Percentiles rank a stretch among this genome's conserved stretches.
Conservation (phyloP, 2,797 vertebrate genomes). For the Hybognathus amarus region DNA sequence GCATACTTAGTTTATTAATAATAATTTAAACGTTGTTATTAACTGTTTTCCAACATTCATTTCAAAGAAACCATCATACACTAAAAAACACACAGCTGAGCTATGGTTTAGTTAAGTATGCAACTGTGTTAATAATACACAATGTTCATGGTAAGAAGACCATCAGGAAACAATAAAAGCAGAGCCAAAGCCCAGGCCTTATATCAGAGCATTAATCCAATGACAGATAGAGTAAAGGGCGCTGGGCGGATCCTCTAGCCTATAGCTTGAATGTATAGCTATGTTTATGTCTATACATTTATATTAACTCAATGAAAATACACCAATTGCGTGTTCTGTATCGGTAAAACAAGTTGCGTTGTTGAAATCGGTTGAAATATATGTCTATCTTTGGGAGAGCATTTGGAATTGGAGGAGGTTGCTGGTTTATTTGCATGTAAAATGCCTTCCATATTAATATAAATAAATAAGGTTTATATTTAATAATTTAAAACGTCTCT, state of each 20-base stretch:
- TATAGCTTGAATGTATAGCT: not conserved
- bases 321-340: not conserved
- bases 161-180: conserved; percentile 5
- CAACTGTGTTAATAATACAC: not conserved
- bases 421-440: not conserved
- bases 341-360: not conserved
- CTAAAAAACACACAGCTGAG: not conserved
- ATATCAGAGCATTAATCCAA: not conserved
- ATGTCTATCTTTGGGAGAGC: not conserved
- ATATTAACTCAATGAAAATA: not conserved
- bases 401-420: not conserved
- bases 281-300: not conserved
- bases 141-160: not conserved
- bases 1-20: not conserved
- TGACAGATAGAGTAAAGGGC: not conserved
- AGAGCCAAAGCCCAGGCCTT: conserved; percentile 1
- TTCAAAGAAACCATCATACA: not conserved
- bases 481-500: not conserved
- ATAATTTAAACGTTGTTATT: not conserved
- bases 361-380: not conserved
- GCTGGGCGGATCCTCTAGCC: conserved; percentile 36
- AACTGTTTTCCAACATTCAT: not conserved
- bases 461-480: not conserved
- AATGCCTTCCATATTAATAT: not conserved
- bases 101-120: not conserved